Conservation (phyloP, 2,888 invertebrate genomes). For the Exephanes ischioxanthus region DNA sequence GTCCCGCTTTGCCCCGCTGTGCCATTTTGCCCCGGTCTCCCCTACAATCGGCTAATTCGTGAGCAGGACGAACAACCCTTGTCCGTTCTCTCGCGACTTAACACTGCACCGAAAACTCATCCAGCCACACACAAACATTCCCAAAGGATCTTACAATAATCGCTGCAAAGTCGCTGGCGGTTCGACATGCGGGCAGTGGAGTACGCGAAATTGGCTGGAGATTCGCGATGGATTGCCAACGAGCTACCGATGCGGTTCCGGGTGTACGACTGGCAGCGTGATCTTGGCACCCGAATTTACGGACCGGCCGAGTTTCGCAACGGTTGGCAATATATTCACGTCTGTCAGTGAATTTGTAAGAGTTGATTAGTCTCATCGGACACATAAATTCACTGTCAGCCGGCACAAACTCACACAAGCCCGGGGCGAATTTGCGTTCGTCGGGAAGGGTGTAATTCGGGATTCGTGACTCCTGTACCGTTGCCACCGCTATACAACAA, state of each 20-base stretch:
- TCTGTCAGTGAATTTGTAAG: conserved; percentile 48
- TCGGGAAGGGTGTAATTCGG: conserved; percentile 55
- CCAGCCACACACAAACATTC: not conserved
- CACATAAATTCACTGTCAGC: conserved; percentile 36
- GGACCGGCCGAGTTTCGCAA: conserved; percentile 7
- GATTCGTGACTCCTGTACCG: conserved; percentile 48
- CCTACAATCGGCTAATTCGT: conserved; percentile 70
- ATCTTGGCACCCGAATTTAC: conserved; percentile 6
- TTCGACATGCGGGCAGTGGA: not conserved
- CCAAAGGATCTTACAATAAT: not conserved
- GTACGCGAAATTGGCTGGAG: not conserved
- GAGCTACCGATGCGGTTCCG: not conserved
- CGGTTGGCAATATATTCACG: conserved; percentile 32
- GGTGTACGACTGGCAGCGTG: not conserved
- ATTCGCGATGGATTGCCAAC: not conserved
- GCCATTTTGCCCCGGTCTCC: too few relatives aligned
- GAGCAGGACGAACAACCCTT: not conserved
- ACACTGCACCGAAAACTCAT: not conserved
- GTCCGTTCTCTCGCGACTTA: not conserved
- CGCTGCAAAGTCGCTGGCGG: not conserved
- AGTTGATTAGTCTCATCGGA: conserved; percentile 52
- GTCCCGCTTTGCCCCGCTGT: too few relatives aligned
- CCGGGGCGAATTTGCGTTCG: not conserved
- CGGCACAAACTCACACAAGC: conserved; percentile 4
- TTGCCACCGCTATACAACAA: conserved; percentile 50